These are phyloP conservation scores for Boloria euphrosyne DNA, from an alignment of 2,888 invertebrate genomes.

Conservation along the genomic window DNA sequence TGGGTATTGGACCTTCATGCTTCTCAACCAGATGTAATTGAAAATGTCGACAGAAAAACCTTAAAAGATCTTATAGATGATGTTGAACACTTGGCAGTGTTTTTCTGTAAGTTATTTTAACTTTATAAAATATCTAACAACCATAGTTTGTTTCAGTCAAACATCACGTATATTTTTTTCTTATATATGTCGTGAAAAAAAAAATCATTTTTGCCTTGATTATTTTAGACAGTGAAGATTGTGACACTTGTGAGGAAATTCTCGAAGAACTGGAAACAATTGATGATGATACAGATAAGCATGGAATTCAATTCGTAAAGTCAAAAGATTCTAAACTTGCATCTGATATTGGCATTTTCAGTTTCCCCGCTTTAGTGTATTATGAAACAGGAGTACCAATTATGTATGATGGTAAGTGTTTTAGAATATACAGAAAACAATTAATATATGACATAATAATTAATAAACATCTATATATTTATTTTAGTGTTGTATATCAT, in stretches of 20 bases:
- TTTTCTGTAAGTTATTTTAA: slow-evolving; percentile 88
- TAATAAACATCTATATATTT: neutral
- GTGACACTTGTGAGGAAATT: slow-evolving; percentile 91
- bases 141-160: too few species aligned
- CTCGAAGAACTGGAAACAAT: slow-evolving; percentile 95
- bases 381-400: slow-evolving; percentile 97
- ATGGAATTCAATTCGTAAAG: slow-evolving; percentile 96
- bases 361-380: slow-evolving; percentile 95
- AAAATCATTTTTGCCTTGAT: neutral
- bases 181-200: neutral
- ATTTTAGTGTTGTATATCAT: too few species aligned
- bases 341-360: slow-evolving; percentile 95
- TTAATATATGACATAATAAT: neutral
- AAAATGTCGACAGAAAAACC: slow-evolving; percentile 94
- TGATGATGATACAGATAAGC: slow-evolving; percentile 95
- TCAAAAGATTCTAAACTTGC: slow-evolving; percentile 94
- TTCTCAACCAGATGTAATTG: slow-evolving; percentile 93
- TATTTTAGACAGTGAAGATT: slow-evolving; percentile 89
- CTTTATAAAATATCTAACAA: neutral
- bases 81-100: slow-evolving; percentile 95
- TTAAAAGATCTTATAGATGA: slow-evolving; percentile 94
- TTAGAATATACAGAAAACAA: neutral
- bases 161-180: neutral
- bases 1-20: slow-evolving; percentile 94
- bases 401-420: slow-evolving; percentile 94